phyloP scores from a whole-genome alignment of 92 coral and sea anemone genomes.

The Palythoa grandis region DNA sequence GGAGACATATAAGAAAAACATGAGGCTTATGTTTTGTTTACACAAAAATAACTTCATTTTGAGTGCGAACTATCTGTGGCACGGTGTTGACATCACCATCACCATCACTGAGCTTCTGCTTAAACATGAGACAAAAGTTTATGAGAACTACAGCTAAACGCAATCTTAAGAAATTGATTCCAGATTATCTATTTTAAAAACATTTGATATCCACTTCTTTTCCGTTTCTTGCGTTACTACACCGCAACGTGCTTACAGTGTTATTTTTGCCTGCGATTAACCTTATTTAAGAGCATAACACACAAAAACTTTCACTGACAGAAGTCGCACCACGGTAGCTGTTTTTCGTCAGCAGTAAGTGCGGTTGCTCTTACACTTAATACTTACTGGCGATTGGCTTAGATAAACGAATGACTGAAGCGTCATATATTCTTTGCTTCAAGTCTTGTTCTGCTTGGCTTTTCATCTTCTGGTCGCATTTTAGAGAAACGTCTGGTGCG shows the following conservation, averaged over 20 bases:
- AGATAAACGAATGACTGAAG: background rate
- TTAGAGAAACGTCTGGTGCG: background rate
- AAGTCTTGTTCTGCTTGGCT: background rate
- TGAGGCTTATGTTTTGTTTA: conserved; percentile 30
- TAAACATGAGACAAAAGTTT: too few relatives aligned
- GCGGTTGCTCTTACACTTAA: background rate
- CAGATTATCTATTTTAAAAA: too few relatives aligned
- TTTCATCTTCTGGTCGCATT: background rate
- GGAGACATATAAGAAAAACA: conserved; percentile 32
- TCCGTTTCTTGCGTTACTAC: background rate
- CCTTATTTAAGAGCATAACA: background rate
- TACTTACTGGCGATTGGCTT: background rate
- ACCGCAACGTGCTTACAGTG: background rate
- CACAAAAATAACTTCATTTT: conserved; percentile 38
- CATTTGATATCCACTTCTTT: background rate
- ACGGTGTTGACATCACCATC: background rate
- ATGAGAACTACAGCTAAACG: too few relatives aligned
- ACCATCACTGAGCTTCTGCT: background rate
- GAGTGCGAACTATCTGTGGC: conserved; percentile 20
- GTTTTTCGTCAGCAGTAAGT: background rate
- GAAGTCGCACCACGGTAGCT: conserved; percentile 2
- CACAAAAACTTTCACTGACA: conserved; percentile 2
- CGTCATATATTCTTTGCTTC: background rate
- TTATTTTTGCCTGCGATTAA: background rate
- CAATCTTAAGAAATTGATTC: too few relatives aligned